Evolutionary conservation across 2,797 vertebrate genomes (phyloP).

Genomic region (Bradypodion ventrale): DNA sequence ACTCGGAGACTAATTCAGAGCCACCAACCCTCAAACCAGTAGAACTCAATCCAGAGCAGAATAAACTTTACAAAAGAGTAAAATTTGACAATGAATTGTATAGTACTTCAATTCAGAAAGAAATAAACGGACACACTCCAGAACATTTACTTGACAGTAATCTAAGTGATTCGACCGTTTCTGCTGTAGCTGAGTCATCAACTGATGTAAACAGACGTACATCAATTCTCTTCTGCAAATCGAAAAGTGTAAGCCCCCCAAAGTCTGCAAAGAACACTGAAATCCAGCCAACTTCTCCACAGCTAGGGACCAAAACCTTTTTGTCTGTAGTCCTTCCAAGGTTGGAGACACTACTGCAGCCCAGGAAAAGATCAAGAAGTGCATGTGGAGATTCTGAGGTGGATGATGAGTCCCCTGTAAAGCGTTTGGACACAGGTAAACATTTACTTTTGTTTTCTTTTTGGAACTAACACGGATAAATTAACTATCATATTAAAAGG

Average conservation of each 20-base stretch:
- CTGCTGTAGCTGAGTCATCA: slow-evolving; percentile 86
- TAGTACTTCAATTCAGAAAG: slow-evolving; percentile 83
- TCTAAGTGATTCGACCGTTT: slow-evolving; percentile 87
- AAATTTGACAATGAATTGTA: slow-evolving; percentile 84
- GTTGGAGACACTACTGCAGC: slow-evolving; percentile 95
- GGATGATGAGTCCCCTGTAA: slow-evolving; percentile 87
- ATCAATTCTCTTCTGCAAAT: slow-evolving; percentile 93
- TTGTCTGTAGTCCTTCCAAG: slow-evolving; percentile 97
- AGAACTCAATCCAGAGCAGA: slow-evolving; percentile 85
- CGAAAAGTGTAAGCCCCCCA: slow-evolving; percentile 88
- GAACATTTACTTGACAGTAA: slow-evolving; percentile 84
- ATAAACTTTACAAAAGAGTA: slow-evolving; percentile 80
- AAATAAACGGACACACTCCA: slow-evolving; percentile 83
- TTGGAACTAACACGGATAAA: slow-evolving; percentile 39
- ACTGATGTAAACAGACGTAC: slow-evolving; percentile 89
- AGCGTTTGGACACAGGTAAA: slow-evolving; percentile 90
- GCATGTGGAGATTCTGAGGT: slow-evolving; percentile 83
- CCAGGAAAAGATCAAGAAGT: slow-evolving; percentile 93
- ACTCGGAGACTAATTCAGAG: slow-evolving; percentile 89
- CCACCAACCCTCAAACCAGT: slow-evolving; percentile 96
- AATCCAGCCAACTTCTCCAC: slow-evolving; percentile 78
- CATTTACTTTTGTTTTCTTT: slow-evolving; percentile 59
- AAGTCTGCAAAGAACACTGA: slow-evolving; percentile 82
- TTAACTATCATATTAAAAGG: background rate
- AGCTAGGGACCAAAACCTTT: slow-evolving; percentile 95